Evolutionary conservation across 1,140 invertebrate genomes (phyloP).

Genomic region (Apolygus lucorum): DNA sequence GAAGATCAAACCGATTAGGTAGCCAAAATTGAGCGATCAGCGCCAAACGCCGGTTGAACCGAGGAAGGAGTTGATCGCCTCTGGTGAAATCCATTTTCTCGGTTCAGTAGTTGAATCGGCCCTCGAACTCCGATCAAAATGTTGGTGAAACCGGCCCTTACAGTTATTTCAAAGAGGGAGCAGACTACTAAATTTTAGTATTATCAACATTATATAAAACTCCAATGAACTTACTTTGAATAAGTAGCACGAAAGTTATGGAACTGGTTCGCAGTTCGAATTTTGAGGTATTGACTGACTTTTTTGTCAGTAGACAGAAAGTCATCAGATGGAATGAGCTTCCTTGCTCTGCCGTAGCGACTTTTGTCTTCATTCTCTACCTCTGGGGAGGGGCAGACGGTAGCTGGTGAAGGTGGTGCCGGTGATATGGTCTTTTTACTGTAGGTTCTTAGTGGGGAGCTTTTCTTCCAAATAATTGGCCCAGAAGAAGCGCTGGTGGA

Average conservation of each 20-base stretch:
- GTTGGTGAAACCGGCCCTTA: no score
- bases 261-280: constrained; percentile 25
- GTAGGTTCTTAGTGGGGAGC: constrained; percentile 26
- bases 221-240: not conserved
- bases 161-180: no score
- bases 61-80: no score
- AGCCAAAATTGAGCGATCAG: no score
- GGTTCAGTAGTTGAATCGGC: no score
- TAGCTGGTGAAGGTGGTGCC: no score
- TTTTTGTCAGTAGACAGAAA: constrained; percentile 35
- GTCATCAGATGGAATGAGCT: constrained; percentile 33
- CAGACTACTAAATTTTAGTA: not conserved
- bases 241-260: not conserved
- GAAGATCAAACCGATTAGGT: no score
- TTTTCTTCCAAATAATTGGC: constrained; percentile 16
- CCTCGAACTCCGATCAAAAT: no score
- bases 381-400: not conserved
- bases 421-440: constrained; percentile 19
- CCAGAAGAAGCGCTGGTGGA: not conserved
- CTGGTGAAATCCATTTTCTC: no score
- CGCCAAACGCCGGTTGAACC: no score
- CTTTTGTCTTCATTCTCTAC: constrained; percentile 26
- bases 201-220: not conserved
- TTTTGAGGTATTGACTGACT: constrained; percentile 29
- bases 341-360: constrained; percentile 34